phyloP scores from a whole-genome alignment of 2,113 vertebrate genomes.

The Petroica traversi region DNA sequence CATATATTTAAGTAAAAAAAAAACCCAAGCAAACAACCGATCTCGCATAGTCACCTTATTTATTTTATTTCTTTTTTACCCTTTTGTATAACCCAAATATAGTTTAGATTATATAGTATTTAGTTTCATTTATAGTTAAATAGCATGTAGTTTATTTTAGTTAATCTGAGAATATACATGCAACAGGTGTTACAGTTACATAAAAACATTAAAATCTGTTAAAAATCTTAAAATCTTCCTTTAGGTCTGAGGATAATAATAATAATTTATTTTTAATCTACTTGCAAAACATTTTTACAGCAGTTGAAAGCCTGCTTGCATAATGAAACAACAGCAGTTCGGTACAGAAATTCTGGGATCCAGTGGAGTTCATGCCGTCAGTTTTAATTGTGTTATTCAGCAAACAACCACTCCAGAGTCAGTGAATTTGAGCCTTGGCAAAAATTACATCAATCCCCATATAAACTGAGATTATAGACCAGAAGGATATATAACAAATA shows the following conservation, averaged over 20 bases:
- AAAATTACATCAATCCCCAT: background rate
- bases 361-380: rapidly evolving
- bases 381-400: background rate
- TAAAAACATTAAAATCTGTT: background rate
- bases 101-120: background rate
- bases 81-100: background rate
- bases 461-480: background rate
- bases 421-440: background rate
- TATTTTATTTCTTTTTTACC: background rate
- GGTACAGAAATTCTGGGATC: background rate
- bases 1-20: background rate
- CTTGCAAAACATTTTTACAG: background rate
- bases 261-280: background rate
- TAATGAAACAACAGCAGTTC: background rate
- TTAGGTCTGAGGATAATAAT: background rate
- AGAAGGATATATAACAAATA: background rate
- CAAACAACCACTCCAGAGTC: background rate
- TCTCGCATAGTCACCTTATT: background rate
- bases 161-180: background rate
- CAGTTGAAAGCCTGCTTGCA: background rate
- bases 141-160: background rate
- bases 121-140: background rate
- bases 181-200: background rate
- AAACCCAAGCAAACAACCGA: background rate
- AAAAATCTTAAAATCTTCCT: too few relatives aligned